Evolutionary conservation across 2,113 vertebrate genomes (phyloP).

Genomic region (Rhinolophus ferrumequinum): DNA sequence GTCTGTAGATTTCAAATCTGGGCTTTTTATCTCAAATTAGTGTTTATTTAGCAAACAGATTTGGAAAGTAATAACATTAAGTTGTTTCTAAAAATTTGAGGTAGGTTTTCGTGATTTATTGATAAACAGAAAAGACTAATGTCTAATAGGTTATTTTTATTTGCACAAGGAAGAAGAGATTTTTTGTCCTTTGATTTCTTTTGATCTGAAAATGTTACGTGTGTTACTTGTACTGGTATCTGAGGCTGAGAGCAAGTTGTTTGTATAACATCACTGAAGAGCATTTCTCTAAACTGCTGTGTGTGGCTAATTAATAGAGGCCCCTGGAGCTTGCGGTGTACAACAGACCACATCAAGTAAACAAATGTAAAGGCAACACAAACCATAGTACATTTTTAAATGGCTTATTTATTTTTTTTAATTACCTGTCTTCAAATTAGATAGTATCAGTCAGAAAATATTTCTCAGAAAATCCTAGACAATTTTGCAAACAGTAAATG

Average conservation of each 20-base stretch:
- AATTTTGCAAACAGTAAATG: neutral
- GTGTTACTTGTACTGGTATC: neutral
- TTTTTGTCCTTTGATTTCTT: slow-evolving; percentile 7
- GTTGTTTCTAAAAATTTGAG: slow-evolving; percentile 10
- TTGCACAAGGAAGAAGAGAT: neutral
- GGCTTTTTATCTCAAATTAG: neutral
- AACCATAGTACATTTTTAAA: neutral
- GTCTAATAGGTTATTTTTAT: neutral
- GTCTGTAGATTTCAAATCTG: slow-evolving; percentile 6
- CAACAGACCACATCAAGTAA: neutral
- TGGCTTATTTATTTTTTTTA: neutral
- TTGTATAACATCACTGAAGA: neutral
- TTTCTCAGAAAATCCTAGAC: slow-evolving; percentile 4
- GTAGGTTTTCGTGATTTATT: neutral
- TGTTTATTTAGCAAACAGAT: slow-evolving; percentile 24
- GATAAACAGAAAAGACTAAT: neutral
- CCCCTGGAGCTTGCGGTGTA: neutral
- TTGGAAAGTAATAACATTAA: neutral
- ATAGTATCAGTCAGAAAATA: neutral
- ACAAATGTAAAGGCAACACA: neutral
- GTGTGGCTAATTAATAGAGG: neutral
- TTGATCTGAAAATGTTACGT: neutral
- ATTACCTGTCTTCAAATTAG: neutral
- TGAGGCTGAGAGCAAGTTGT: neutral
- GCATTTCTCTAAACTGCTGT: neutral